Evolutionary conservation across 2,797 vertebrate genomes (phyloP).

Genomic region (Falco cherrug): DNA sequence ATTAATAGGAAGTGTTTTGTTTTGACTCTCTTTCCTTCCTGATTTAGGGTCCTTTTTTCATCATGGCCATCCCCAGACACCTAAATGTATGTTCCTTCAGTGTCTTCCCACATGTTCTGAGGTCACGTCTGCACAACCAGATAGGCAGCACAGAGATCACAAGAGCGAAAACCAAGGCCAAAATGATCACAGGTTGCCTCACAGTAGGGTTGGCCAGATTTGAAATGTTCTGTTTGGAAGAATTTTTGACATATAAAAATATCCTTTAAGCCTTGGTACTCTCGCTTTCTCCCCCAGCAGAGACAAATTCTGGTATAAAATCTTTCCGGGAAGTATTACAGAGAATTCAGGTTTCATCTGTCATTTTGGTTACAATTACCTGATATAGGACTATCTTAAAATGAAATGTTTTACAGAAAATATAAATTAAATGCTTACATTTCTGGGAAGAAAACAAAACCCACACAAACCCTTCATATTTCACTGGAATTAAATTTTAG

Average conservation of each 20-base stretch:
- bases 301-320: background rate
- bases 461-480: background rate
- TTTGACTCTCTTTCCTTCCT: constrained; percentile 33
- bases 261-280: background rate
- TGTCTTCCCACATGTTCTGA: background rate
- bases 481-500: background rate
- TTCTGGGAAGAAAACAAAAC: background rate
- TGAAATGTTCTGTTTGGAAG: background rate
- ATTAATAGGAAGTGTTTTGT: constrained; percentile 66
- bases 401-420: background rate
- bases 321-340: background rate
- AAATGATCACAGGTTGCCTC: background rate
- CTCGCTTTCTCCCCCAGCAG: background rate
- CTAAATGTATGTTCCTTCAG: background rate
- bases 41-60: background rate
- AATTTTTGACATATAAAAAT: background rate
- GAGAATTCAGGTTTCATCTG: background rate
- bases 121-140: rapidly evolving
- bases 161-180: background rate
- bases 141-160: background rate
- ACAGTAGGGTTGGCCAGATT: background rate
- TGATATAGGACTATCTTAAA: background rate
- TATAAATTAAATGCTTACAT: background rate
- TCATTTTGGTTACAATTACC: background rate
- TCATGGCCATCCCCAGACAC: background rate